A percentile compares a stretch with the other conserved stretches of the same genome.
phyloP scores from a whole-genome alignment of 2,113 vertebrate species.

The Neolamprologus longior region DNA sequence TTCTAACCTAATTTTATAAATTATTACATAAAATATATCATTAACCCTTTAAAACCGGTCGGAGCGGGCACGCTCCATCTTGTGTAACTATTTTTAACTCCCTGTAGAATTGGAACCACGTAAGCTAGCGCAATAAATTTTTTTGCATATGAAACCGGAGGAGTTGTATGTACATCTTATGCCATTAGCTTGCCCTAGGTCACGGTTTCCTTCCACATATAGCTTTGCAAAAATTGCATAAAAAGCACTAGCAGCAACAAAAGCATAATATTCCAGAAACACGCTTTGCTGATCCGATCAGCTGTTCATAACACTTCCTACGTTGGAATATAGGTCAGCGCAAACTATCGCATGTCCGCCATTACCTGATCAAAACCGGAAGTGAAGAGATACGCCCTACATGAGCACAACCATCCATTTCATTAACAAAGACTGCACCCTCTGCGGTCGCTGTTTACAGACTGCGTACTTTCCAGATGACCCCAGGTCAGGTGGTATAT shows the following conservation, averaged over 20 bases:
- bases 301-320: not conserved
- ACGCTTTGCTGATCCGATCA: not conserved
- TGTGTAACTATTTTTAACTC: fast-evolving
- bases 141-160: not conserved
- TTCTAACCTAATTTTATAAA: not conserved
- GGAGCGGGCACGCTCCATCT: fast-evolving
- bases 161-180: not conserved
- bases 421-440: not conserved
- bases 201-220: not conserved
- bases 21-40: not conserved
- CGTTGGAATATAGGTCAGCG: not conserved
- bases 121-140: not conserved
- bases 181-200: not conserved
- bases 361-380: not conserved
- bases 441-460: not conserved
- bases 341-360: not conserved
- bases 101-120: not conserved
- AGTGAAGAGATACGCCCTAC: not conserved
- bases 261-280: not conserved
- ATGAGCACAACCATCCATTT: not conserved
- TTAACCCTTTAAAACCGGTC: not conserved
- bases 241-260: not conserved
- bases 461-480: not conserved
- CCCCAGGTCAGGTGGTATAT: not conserved
- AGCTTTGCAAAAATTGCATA: not conserved